phyloP scores from a whole-genome alignment of 2,113 vertebrate genomes.

The Carassius gibelio region DNA sequence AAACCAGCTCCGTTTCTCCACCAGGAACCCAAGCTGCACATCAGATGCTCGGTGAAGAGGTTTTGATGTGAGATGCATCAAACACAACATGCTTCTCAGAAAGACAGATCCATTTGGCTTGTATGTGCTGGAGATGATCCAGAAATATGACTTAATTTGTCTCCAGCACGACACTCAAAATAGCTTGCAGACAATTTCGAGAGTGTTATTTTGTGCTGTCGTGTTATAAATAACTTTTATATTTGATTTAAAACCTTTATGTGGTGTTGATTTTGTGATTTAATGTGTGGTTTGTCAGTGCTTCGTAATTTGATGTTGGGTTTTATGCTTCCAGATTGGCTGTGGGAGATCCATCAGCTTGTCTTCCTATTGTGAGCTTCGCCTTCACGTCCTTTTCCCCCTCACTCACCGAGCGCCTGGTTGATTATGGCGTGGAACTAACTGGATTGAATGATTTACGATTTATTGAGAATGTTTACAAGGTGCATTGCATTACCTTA shows the following conservation, averaged over 20 bases:
- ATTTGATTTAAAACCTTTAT: conserved; percentile 10
- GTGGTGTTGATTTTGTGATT: neutral
- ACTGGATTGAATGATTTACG: conserved; percentile 88
- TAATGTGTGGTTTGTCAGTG: neutral
- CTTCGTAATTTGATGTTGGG: conserved; percentile 9
- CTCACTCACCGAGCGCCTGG: conserved; percentile 81
- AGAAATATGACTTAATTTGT: conserved; percentile 47
- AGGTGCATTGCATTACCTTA: conserved; percentile 76
- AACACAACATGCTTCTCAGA: neutral
- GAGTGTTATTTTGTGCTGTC: neutral
- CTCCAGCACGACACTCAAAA: conserved; percentile 31
- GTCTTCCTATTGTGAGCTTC: conserved; percentile 88
- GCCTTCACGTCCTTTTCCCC: conserved; percentile 87
- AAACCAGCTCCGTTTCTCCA: conserved; percentile 50
- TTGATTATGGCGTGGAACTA: conserved; percentile 81
- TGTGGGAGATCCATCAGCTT: conserved; percentile 85
- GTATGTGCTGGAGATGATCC: conserved; percentile 28
- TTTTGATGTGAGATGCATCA: conserved; percentile 52
- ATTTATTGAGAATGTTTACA: conserved; percentile 89
- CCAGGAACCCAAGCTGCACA: conserved; percentile 34
- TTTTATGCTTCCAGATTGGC: conserved; percentile 77
- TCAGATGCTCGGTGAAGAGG: conserved; percentile 41
- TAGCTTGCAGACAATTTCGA: conserved; percentile 30
- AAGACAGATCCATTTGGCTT: conserved; percentile 43
- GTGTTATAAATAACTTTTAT: neutral